Evolutionary conservation across 2,113 vertebrate genomes (phyloP).

Genomic region (Zosterops pallidus): DNA sequence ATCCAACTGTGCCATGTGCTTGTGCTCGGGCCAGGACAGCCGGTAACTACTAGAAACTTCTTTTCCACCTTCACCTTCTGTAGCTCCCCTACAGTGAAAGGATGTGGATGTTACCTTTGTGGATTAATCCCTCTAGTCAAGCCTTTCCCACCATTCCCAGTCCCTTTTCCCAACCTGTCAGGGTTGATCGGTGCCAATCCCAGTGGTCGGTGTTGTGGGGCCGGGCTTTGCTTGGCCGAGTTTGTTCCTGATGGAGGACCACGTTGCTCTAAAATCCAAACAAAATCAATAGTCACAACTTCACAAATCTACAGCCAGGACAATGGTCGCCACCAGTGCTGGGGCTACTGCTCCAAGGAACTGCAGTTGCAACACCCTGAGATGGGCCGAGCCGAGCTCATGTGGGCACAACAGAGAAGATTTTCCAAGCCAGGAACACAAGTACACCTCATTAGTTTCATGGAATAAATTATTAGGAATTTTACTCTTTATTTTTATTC

Average conservation of each 20-base stretch:
- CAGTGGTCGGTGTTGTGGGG: conserved; percentile 83
- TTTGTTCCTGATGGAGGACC: conserved; percentile 91
- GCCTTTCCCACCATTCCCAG: not conserved
- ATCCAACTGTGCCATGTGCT: conserved; percentile 73
- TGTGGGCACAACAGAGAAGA: not conserved
- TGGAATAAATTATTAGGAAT: not conserved
- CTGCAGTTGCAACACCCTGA: fast-evolving
- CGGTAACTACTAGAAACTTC: conserved; percentile 57
- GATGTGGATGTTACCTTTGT: not conserved
- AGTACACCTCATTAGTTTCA: not conserved
- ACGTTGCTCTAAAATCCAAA: conserved; percentile 78
- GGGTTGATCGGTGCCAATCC: conserved; percentile 77
- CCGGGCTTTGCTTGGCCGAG: conserved; percentile 92
- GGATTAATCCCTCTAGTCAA: not conserved
- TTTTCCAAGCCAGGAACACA: not conserved
- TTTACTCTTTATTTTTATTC: not conserved
- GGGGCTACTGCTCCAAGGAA: not conserved
- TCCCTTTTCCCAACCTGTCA: conserved; percentile 71
- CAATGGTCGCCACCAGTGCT: fast-evolving
- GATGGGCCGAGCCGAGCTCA: not conserved
- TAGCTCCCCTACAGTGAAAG: conserved; percentile 64
- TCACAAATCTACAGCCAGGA: fast-evolving
- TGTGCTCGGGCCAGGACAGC: conserved; percentile 82
- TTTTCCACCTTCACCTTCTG: conserved; percentile 76
- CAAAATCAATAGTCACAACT: not conserved